Conservation (phyloP, 2,888 invertebrate genomes). For the Fabriciana adippe region DNA sequence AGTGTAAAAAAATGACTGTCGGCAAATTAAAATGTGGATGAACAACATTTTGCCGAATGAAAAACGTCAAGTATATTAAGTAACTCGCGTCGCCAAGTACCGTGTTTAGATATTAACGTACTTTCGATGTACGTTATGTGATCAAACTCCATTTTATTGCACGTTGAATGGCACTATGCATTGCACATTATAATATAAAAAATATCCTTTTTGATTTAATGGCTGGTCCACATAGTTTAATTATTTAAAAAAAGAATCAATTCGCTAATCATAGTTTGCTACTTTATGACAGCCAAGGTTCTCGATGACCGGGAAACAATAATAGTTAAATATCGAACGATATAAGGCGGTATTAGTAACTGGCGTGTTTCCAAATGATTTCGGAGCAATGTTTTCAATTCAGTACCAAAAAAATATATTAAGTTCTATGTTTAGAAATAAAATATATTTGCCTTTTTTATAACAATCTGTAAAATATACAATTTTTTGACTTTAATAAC, state of each 20-base stretch:
- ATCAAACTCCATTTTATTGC: constrained; percentile 27
- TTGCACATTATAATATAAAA: constrained; percentile 25
- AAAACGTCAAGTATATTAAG: no score
- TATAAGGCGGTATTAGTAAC: constrained; percentile 1
- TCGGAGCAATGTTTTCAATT: not conserved
- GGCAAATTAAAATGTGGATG: constrained; percentile 11
- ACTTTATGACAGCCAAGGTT: no score
- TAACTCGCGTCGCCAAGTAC: no score
- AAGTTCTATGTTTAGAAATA: constrained; percentile 6
- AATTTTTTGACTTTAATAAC: not conserved
- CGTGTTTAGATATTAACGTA: not conserved
- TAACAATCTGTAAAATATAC: constrained; percentile 8
- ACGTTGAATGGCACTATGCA: constrained; percentile 33
- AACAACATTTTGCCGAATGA: not conserved
- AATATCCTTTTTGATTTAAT: not conserved
- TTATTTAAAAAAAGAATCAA: constrained; percentile 9
- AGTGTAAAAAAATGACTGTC: not conserved
- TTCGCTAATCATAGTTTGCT: not conserved
- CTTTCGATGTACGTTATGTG: constrained; percentile 13
- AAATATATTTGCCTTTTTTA: constrained; percentile 12
- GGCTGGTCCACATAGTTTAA: constrained; percentile 13
- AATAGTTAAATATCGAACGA: not conserved
- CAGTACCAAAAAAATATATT: constrained; percentile 2
- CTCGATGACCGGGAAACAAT: no score
- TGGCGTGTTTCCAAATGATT: constrained; percentile 7